Base-by-base conservation (phyloP, 1,140 invertebrate genomes). In the Drosophila nigrodunni region DNA sequence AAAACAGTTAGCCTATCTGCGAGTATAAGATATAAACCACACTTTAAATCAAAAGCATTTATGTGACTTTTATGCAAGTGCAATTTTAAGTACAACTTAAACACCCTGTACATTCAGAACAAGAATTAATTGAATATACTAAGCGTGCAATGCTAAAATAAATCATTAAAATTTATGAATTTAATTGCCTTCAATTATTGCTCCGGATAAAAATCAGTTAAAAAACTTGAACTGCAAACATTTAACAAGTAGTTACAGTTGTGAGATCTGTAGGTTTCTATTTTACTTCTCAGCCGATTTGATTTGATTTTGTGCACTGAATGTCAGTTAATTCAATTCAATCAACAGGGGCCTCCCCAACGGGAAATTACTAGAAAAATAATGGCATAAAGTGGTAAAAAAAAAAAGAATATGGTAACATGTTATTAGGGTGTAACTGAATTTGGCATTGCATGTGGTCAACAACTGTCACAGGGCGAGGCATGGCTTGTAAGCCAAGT, bases 101-200 rank as follows among this genome's bases (percentile, higher is more conserved):
- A 11, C 85, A 89, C 83, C 83, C 83, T 88, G 68, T 83, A 37
- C 18, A 18, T 11, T 3, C 3, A 39, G n/a, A 15, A 43, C 18
- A 66, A 70, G 68, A 88, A 87, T 80, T 80, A 77, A 87, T 80
- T 61, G 72, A 77, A 66, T 77, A 54, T 70, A 50, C 70, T 77
- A 70, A 80, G 85, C 70, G 78, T 75, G 82, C 82, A 75, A 49
- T 62, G 71, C 61, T 72, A 65, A 88, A 88, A 89, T 88, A 88
- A 88, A 88, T 89, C 83, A 88, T 88, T 89, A 88, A 83, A 88
- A 89, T 85, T 89, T 88, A 88, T 88, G 83, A 85, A 85, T 85
- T 88, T 88, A 89, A 88, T 88, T 89, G 85, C 52, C 81, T 80
- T 78, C 80, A 85, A 89, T 88, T 89, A 88, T 76, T 80, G 74